Base-by-base conservation (phyloP, 2,113 vertebrate genomes). In the Eulacestoma nigropectus region DNA sequence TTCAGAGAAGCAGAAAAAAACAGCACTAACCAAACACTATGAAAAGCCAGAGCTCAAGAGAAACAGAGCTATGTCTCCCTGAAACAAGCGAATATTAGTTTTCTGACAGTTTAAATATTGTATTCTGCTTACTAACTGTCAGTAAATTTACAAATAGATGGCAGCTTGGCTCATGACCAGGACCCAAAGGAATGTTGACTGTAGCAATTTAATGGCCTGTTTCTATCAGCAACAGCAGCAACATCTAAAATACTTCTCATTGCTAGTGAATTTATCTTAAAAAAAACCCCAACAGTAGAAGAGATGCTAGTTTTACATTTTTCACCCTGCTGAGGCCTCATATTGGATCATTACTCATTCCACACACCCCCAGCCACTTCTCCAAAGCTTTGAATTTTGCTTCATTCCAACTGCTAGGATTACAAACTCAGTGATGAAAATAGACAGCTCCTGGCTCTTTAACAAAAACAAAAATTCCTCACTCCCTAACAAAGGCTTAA, bases 81-180 rank as follows among this genome's bases (percentile, higher is more conserved):
- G 47, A 95, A 96, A 95, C 0, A 8, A 84, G 72, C 1, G 17
- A 80, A 80, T 94, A 96, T 91, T 94, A 82, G 84, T 95, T 95
- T 96, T 96, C 89, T 93, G 94, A 91, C 94, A 96, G 94, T 60
- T 97, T 93, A 95, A 96, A 95, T 96, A 91, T 85, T 95, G 84
- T 80, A 59, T 83, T 80, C 84, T 91, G 84, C 92, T 95, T 89
- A 74, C 89, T 74, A 80, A 89, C 95, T 95, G 92, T 95, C 96
- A 96, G 94, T 95, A 94, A 94, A 95, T 92, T 96, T 96, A 97
- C 96, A 96, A 96, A 93, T 37, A 95, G 91, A 64, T 95, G 96
- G 91, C 95, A 97, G 91, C 63, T 94, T 96, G 92, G 89, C 91
- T 96, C 87, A 90, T 85, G 96, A 96, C 95, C 94, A 96, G 87